phyloP scores from a whole-genome alignment of 2,797 vertebrate species.

The Numenius phaeopus region DNA sequence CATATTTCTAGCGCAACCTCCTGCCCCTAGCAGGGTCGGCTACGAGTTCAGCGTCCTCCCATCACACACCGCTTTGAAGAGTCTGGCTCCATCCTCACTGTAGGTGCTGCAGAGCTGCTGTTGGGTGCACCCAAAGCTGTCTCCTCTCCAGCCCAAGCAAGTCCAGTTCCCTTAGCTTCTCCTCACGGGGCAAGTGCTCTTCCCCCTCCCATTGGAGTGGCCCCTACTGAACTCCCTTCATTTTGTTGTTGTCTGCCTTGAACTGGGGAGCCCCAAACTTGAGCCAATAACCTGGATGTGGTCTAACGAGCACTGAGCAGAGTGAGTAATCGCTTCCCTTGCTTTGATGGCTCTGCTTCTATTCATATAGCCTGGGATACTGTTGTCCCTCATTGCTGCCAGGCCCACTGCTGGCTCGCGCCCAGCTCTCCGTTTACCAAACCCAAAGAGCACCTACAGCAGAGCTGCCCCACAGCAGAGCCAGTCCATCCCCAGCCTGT shows the following conservation, averaged over 20 bases:
- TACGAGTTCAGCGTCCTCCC: background rate
- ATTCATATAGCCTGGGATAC: background rate
- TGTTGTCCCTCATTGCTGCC: background rate
- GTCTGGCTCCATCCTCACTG: background rate
- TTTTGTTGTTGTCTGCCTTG: background rate
- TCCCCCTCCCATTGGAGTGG: background rate
- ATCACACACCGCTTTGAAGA: background rate
- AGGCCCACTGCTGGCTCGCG: background rate
- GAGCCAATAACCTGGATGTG: background rate
- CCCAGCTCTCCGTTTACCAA: background rate
- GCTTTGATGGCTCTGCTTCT: background rate
- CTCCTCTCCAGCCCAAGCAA: background rate
- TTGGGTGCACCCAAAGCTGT: background rate
- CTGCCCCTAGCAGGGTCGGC: background rate
- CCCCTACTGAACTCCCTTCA: background rate
- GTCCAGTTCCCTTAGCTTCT: background rate
- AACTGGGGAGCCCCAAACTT: background rate
- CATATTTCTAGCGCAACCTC: background rate
- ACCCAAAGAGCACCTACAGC: background rate
- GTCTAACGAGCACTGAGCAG: background rate
- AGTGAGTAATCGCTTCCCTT: background rate
- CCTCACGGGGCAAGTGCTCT: background rate
- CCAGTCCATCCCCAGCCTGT: background rate
- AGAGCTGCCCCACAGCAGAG: background rate
- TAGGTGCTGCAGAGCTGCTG: accelerated